A percentile compares a stretch with the other conserved stretches of the same genome.
These are phyloP conservation scores for Manacus vitellinus DNA, from an alignment of 2,113 vertebrate genomes.

Conservation along the genomic window DNA sequence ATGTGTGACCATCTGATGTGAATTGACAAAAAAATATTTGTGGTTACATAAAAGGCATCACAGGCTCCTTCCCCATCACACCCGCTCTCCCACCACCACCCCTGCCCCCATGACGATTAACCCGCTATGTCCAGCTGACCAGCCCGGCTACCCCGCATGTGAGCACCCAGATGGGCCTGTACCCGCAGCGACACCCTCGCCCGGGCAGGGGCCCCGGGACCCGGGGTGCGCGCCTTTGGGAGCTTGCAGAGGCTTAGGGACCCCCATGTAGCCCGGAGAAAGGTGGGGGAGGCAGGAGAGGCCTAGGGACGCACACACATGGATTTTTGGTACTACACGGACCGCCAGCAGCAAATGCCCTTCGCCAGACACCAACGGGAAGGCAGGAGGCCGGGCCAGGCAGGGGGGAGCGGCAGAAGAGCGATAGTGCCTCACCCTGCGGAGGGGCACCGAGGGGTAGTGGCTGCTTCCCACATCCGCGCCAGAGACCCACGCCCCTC, in stretches of 20 bases:
- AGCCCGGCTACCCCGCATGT: neutral
- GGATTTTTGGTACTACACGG: neutral
- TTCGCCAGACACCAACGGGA: neutral
- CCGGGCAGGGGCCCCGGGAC: rapidly evolving
- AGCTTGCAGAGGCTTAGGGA: neutral
- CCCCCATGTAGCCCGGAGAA: neutral
- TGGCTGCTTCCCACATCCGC: neutral
- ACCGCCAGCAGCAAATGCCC: neutral
- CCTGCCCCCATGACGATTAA: neutral
- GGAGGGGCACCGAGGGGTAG: neutral
- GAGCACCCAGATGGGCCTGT: neutral
- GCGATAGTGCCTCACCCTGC: neutral
- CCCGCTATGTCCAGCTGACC: neutral
- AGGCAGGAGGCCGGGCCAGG: neutral
- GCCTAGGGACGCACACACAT: rapidly evolving
- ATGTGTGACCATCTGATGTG: neutral
- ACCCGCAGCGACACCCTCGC: neutral
- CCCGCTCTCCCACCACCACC: neutral
- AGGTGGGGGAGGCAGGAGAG: neutral
- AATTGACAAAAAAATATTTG: neutral
- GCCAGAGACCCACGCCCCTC: too few species aligned
- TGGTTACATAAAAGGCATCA: neutral
- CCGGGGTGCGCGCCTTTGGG: rapidly evolving
- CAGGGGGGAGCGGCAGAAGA: too few species aligned
- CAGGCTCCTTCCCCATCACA: neutral